Evolutionary conservation across 2,888 invertebrate genomes (phyloP).

Genomic region (Cabera pusaria): DNA sequence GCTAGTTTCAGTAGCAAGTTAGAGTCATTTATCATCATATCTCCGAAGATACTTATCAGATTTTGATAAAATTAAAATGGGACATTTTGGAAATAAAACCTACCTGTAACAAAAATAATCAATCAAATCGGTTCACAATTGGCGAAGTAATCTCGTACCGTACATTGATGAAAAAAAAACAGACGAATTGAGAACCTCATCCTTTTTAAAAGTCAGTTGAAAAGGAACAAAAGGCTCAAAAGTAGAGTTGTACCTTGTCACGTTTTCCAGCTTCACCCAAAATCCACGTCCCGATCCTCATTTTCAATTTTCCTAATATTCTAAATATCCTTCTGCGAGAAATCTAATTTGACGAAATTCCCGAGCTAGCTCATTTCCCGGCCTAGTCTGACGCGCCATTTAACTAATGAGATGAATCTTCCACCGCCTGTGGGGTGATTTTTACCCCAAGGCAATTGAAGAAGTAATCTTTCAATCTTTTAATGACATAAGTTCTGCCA

Average conservation of each 20-base stretch:
- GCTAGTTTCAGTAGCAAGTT: too few relatives aligned
- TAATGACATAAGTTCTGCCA: slow-evolving; percentile 71
- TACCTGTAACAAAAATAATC: too few relatives aligned
- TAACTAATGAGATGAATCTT: slow-evolving; percentile 80
- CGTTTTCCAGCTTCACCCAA: slow-evolving; percentile 4
- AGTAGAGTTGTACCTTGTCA: background rate
- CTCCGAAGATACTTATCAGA: too few relatives aligned
- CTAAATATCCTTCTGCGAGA: slow-evolving; percentile 17
- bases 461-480: slow-evolving; percentile 79
- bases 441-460: slow-evolving; percentile 66
- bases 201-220: too few relatives aligned
- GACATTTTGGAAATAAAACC: too few relatives aligned
- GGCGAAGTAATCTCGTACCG: too few relatives aligned
- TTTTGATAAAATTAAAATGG: too few relatives aligned
- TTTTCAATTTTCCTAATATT: slow-evolving; percentile 18
- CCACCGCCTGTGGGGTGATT: slow-evolving; percentile 53
- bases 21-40: too few relatives aligned
- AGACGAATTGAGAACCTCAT: too few relatives aligned
- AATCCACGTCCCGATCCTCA: slow-evolving; percentile 3
- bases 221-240: too few relatives aligned
- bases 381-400: slow-evolving; percentile 66
- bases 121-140: too few relatives aligned
- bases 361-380: slow-evolving; percentile 45
- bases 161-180: too few relatives aligned
- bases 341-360: slow-evolving; percentile 31